Conservation (phyloP, 2,888 invertebrate genomes). For the Disparrhopalites patrizii region DNA sequence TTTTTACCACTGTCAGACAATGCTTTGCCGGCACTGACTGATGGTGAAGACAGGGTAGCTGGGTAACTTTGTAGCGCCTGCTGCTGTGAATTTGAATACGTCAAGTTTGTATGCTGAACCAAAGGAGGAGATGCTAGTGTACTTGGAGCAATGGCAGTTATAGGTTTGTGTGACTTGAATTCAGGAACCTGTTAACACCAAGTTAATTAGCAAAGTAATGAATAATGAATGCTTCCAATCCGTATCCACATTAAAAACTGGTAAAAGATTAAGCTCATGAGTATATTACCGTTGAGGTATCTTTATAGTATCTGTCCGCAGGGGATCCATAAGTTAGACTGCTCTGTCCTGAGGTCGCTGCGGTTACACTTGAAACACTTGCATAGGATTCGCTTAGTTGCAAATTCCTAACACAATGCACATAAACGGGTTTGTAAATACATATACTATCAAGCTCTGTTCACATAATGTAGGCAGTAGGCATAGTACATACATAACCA, state of each 20-base stretch:
- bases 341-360: background rate
- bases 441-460: too few relatives aligned
- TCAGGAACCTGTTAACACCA: too few relatives aligned
- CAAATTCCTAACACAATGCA: slow-evolving; percentile 11
- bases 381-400: slow-evolving; percentile 2
- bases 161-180: background rate
- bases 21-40: background rate
- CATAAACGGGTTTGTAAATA: too few relatives aligned
- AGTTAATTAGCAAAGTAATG: too few relatives aligned
- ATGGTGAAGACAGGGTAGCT: background rate
- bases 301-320: too few relatives aligned
- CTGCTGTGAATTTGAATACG: background rate
- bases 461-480: too few relatives aligned
- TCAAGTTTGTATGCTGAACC: background rate
- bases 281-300: too few relatives aligned
- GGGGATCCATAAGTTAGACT: too few relatives aligned
- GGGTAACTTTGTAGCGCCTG: background rate
- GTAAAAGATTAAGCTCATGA: too few relatives aligned
- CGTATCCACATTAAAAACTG: too few relatives aligned
- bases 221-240: too few relatives aligned
- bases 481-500: too few relatives aligned
- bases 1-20: background rate
- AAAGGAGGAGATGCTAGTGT: background rate
- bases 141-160: background rate
- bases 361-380: slow-evolving; percentile 11